These are phyloP conservation scores for Leptarthrus brevirostris DNA, from an alignment of 2,888 invertebrate genomes.

Conservation along the genomic window DNA sequence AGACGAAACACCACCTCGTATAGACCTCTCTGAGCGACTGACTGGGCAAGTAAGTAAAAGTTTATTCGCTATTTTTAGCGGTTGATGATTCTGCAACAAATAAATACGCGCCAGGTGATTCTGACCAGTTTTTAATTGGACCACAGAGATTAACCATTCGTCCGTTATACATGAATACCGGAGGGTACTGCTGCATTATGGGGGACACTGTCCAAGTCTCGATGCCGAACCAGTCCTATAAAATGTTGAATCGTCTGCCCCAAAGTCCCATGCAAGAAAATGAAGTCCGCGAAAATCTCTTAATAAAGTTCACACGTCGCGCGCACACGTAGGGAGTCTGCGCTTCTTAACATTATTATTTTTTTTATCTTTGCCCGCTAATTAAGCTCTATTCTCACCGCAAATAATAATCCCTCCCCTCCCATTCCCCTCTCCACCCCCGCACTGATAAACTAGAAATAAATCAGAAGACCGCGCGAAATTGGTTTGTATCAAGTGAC, in stretches of 20 bases:
- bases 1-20: neutral
- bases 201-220: too few species aligned
- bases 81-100: neutral
- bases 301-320: too few species aligned
- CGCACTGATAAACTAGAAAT: neutral
- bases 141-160: neutral
- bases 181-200: too few species aligned
- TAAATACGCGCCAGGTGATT: slow-evolving; percentile 14
- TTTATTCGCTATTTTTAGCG: slow-evolving; percentile 7
- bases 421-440: too few species aligned
- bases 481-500: slow-evolving; percentile 41
- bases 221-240: slow-evolving; percentile 36
- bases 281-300: neutral
- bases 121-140: slow-evolving; percentile 42
- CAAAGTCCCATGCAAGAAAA: neutral
- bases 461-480: slow-evolving; percentile 41
- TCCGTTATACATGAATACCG: neutral
- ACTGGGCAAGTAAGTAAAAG: neutral
- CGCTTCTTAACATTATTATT: neutral
- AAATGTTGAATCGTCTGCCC: slow-evolving; percentile 26
- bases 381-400: neutral
- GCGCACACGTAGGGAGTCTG: too few species aligned
- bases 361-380: neutral
- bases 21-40: neutral
- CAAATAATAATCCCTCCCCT: neutral